Evolutionary conservation across 35 echinoderm and acorn worm genomes (phyloP).

Genomic region (Hemicentrotus pulcherrimus): DNA sequence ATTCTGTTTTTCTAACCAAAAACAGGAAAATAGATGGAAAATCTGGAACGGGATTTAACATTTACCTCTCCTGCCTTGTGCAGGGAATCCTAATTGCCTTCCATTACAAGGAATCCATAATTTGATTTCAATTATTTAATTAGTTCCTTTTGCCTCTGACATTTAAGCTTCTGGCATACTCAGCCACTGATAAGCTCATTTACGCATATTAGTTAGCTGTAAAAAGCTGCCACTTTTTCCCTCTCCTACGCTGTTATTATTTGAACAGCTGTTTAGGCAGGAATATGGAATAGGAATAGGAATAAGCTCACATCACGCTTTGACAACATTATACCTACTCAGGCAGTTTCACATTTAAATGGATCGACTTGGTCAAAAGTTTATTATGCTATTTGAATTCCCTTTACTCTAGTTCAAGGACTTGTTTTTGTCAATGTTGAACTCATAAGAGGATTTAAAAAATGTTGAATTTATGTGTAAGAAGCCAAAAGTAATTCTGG

Average conservation of each 20-base stretch:
- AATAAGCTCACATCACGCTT: not conserved
- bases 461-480: too few species aligned
- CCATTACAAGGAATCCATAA: not conserved
- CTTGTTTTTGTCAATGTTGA: too few species aligned
- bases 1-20: not conserved
- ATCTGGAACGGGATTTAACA: not conserved
- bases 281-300: not conserved
- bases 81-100: not conserved
- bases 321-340: not conserved
- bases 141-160: conserved; percentile 16
- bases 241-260: not conserved
- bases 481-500: too few species aligned
- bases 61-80: not conserved
- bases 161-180: not conserved
- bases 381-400: too few species aligned
- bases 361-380: too few species aligned
- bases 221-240: conserved; percentile 19
- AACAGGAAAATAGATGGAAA: not conserved
- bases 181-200: conserved; percentile 18
- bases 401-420: too few species aligned
- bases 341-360: too few species aligned
- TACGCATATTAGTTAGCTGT: not conserved
- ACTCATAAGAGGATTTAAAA: too few species aligned
- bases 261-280: conserved; percentile 15
- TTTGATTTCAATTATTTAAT: conserved; percentile 36